A percentile compares a stretch with the other conserved stretches of the same genome.
These are phyloP conservation scores for Eupithecia centaureata DNA, from an alignment of 2,888 invertebrate genomes.

Conservation along the genomic window DNA sequence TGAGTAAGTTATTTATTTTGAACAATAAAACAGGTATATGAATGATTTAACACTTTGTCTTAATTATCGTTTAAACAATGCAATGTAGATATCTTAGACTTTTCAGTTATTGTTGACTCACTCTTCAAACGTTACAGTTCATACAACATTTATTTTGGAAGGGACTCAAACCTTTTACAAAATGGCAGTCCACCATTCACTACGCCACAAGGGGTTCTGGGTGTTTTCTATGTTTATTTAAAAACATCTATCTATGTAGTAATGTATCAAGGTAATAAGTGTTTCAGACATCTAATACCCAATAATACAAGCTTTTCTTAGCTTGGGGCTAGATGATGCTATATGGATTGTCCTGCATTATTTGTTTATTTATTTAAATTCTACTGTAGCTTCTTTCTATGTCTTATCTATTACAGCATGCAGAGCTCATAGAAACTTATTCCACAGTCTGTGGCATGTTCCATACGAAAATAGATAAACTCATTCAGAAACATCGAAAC, in stretches of 20 bases:
- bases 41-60: background rate
- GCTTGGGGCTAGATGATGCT: too few relatives aligned
- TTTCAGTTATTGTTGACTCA: background rate
- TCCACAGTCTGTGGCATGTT: background rate
- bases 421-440: background rate
- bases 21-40: background rate
- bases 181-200: too few relatives aligned
- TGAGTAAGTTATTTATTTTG: background rate
- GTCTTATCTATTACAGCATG: too few relatives aligned
- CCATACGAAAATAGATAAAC: background rate
- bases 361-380: too few relatives aligned
- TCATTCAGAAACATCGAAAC: conserved; percentile 26
- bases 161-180: background rate
- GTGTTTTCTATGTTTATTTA: too few relatives aligned
- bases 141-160: background rate
- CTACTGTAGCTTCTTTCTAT: too few relatives aligned
- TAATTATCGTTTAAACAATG: too few relatives aligned
- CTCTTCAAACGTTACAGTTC: background rate
- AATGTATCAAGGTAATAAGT: too few relatives aligned
- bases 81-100: background rate
- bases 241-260: too few relatives aligned
- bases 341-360: too few relatives aligned
- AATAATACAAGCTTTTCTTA: too few relatives aligned
- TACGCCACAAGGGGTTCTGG: background rate
- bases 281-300: too few relatives aligned